A percentile compares a stretch with the other conserved stretches of the same genome.
Evolutionary conservation across 2,888 invertebrate genomes (phyloP).

Genomic region (Drosophila quasianomalipes): DNA sequence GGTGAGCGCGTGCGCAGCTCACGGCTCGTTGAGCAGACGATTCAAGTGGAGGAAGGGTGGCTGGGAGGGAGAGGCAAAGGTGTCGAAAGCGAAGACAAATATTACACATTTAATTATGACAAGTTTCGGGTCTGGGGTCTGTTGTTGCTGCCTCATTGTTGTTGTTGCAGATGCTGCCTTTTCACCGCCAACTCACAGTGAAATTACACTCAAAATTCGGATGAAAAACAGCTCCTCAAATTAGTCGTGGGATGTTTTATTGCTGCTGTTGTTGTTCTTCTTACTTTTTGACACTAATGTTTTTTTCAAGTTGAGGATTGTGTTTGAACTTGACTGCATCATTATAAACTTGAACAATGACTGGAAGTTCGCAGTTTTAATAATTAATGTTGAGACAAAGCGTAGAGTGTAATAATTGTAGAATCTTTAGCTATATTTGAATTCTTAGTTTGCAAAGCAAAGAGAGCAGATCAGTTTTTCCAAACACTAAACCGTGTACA

Average conservation of each 20-base stretch:
- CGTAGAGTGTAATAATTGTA: neutral
- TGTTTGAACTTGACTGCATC: conserved; percentile 40
- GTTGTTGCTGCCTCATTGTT: conserved; percentile 5
- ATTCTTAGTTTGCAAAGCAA: neutral
- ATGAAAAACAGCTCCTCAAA: conserved; percentile 28
- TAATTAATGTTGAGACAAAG: neutral
- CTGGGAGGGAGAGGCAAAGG: conserved; percentile 37
- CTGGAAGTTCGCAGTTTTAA: neutral
- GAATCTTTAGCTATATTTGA: neutral
- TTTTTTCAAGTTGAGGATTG: conserved; percentile 23
- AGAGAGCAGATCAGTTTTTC: neutral
- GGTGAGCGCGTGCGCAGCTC: conserved; percentile 47
- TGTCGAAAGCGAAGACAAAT: conserved; percentile 74
- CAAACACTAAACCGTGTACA: neutral
- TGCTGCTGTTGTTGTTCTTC: conserved; percentile 4
- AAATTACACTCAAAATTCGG: conserved; percentile 34
- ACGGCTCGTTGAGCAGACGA: conserved; percentile 57
- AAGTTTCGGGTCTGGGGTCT: conserved; percentile 41
- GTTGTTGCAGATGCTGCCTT: conserved; percentile 27
- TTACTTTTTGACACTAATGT: conserved; percentile 28
- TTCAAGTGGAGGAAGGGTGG: conserved; percentile 1
- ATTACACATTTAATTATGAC: conserved; percentile 78
- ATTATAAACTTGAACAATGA: conserved; percentile 18
- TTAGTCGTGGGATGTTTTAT: conserved; percentile 42
- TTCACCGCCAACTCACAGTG: conserved; percentile 43